Conservation (phyloP, 2,113 vertebrate genomes). For the Gopherus evgoodei region DNA sequence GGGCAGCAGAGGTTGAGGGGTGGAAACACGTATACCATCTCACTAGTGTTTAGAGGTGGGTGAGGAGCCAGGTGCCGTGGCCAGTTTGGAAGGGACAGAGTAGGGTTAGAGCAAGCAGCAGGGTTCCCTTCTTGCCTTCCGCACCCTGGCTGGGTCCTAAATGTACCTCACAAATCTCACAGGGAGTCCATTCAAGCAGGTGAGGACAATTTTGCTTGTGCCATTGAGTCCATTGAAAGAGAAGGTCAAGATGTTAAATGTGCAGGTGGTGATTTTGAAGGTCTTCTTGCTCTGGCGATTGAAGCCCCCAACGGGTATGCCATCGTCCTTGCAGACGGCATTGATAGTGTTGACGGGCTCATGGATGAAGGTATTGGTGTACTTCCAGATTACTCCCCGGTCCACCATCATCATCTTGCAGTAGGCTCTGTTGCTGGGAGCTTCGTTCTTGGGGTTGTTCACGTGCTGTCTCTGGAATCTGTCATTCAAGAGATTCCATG, state of each 20-base stretch:
- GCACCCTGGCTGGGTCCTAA: background rate
- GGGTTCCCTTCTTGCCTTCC: too few species aligned
- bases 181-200: too few species aligned
- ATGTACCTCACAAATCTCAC: background rate
- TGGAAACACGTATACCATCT: too few species aligned
- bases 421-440: background rate
- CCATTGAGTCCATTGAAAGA: background rate
- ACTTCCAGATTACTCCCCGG: background rate
- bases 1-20: too few species aligned
- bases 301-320: background rate
- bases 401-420: background rate
- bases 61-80: background rate
- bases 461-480: background rate
- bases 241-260: background rate
- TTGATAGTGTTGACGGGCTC: background rate
- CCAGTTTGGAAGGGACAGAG: too few species aligned
- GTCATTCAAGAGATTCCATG: accelerated
- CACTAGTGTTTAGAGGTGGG: too few species aligned
- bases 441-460: background rate
- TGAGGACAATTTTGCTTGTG: background rate
- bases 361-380: background rate
- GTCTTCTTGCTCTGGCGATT: accelerated
- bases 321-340: accelerated
- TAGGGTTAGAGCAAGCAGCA: too few species aligned
- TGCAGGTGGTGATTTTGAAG: background rate